phyloP scores from a whole-genome alignment of 2,113 vertebrate genomes.

The Pholis gunnellus region DNA sequence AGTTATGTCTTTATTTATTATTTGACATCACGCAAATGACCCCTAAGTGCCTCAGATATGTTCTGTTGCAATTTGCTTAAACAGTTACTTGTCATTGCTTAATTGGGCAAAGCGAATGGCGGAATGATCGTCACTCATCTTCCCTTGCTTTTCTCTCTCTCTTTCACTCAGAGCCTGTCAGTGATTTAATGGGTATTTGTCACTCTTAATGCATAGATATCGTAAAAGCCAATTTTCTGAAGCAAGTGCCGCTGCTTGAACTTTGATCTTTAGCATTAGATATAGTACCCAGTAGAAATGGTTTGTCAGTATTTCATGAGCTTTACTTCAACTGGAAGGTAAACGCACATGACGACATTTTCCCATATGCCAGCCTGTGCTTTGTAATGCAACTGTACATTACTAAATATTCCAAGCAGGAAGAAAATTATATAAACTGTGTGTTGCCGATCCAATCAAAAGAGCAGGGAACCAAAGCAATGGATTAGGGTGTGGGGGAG shows the following conservation, averaged over 20 bases:
- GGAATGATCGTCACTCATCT: constrained; percentile 67
- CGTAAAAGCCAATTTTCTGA: constrained; percentile 57
- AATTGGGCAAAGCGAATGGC: constrained; percentile 70
- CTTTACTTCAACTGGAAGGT: not conserved
- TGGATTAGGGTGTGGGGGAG: constrained; percentile 57
- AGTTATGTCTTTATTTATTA: constrained; percentile 77
- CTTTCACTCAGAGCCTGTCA: constrained; percentile 35
- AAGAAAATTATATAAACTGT: constrained; percentile 16
- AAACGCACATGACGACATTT: not conserved
- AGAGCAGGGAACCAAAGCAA: constrained; percentile 22
- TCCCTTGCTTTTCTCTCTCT: constrained; percentile 19
- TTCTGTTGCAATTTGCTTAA: constrained; percentile 71
- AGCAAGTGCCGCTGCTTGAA: constrained; percentile 35
- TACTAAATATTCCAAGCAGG: constrained; percentile 31
- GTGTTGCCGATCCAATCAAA: constrained; percentile 34
- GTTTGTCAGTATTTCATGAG: not conserved
- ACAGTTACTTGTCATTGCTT: constrained; percentile 76
- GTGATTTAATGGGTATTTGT: constrained; percentile 49
- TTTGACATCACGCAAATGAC: constrained; percentile 65
- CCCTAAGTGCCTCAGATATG: constrained; percentile 68
- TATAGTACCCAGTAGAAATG: not conserved
- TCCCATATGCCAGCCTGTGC: not conserved
- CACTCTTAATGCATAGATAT: constrained; percentile 48
- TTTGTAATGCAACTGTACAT: constrained; percentile 32
- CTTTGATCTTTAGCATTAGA: constrained; percentile 25